These are phyloP conservation scores for Ondatra zibethicus DNA, from an alignment of 2,113 vertebrate genomes.

Conservation along the genomic window DNA sequence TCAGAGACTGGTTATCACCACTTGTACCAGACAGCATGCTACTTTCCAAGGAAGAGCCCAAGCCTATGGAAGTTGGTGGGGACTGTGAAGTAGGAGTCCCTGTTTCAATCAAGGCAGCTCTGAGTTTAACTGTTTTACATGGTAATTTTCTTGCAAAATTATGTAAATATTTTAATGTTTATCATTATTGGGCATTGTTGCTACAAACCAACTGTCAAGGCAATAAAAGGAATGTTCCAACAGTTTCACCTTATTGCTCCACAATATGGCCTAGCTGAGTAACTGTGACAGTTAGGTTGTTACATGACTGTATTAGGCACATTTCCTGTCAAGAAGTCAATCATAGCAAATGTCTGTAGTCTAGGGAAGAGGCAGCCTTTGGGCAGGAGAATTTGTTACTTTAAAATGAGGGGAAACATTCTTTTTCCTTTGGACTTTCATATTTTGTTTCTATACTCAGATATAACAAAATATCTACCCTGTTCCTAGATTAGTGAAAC, in stretches of 20 bases:
- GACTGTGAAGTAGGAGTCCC: background rate
- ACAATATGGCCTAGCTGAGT: background rate
- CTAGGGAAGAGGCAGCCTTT: slow-evolving; percentile 23
- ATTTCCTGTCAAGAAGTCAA: slow-evolving; percentile 15
- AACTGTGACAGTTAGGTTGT: background rate
- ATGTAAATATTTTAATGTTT: slow-evolving; percentile 23
- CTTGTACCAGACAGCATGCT: background rate
- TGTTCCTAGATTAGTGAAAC: background rate
- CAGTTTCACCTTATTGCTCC: background rate
- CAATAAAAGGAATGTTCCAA: background rate
- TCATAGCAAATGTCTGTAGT: background rate
- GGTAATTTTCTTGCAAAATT: slow-evolving; percentile 40
- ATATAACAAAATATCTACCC: background rate
- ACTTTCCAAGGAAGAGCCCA: background rate
- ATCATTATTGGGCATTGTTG: background rate
- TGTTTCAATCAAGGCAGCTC: background rate
- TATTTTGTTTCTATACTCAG: background rate
- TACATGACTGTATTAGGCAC: background rate
- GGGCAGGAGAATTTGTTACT: background rate
- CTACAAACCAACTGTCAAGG: slow-evolving; percentile 23
- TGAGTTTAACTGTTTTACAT: slow-evolving; percentile 4
- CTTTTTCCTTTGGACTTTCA: background rate
- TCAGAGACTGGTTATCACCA: background rate
- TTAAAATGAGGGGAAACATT: background rate
- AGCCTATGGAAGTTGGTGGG: background rate